A percentile compares a stretch with the other conserved stretches of the same genome.
Evolutionary conservation across 2,797 vertebrate genomes (phyloP).

Genomic region (Galago senegalensis): DNA sequence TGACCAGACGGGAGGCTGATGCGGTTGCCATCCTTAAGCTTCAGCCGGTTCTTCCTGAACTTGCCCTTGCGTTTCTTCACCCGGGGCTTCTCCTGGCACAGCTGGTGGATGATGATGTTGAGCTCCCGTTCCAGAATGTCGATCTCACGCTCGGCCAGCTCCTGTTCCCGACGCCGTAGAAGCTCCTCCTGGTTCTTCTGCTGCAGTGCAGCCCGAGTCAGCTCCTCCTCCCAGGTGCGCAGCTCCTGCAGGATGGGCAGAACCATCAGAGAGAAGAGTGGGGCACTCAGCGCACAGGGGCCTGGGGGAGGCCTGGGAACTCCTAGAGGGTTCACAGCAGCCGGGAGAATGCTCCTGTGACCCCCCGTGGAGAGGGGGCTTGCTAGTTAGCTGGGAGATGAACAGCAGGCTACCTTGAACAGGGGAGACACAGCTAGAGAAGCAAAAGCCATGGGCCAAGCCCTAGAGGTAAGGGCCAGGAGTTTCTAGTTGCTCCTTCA

Average conservation of each 20-base stretch:
- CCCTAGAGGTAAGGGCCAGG: neutral
- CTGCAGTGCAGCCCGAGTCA: constrained; percentile 95
- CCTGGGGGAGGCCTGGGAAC: neutral
- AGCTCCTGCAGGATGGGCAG: constrained; percentile 91
- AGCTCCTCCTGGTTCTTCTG: constrained; percentile 98
- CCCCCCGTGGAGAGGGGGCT: neutral
- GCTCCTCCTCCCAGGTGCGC: constrained; percentile 97
- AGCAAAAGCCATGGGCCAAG: neutral
- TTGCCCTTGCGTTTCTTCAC: constrained; percentile 98
- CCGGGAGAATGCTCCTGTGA: neutral
- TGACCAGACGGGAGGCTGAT: constrained; percentile 98
- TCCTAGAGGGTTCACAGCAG: neutral
- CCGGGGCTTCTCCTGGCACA: constrained; percentile 97
- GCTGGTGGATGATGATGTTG: constrained; percentile 98
- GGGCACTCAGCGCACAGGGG: neutral
- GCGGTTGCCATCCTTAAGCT: constrained; percentile 96
- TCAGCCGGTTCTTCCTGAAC: constrained; percentile 96
- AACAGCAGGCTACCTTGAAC: neutral
- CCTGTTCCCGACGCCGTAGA: constrained; percentile 95
- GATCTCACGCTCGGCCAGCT: constrained; percentile 97
- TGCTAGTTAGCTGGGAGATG: neutral
- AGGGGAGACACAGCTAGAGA: neutral
- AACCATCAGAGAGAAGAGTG: neutral
- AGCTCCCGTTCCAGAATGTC: constrained; percentile 98
- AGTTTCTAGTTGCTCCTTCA: neutral